Evolutionary conservation across 1,140 invertebrate genomes (phyloP).

Genomic region (Tetramorium simillimum): DNA sequence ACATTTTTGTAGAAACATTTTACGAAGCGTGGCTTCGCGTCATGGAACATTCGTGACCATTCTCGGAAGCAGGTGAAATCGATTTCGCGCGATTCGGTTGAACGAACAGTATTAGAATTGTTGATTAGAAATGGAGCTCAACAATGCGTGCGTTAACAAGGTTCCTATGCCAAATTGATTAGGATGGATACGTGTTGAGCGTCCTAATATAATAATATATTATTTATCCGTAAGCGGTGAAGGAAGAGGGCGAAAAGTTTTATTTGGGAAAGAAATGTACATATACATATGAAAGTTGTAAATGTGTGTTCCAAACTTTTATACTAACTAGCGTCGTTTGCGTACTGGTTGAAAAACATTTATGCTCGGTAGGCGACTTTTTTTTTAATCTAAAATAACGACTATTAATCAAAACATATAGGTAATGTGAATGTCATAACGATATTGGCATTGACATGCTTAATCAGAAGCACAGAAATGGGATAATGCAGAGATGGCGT

Average conservation of each 20-base stretch:
- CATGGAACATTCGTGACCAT: constrained; percentile 64
- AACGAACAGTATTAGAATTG: constrained; percentile 72
- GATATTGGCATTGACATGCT: constrained; percentile 52
- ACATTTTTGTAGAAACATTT: constrained; percentile 74
- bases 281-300: constrained; percentile 25
- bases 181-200: constrained; percentile 28
- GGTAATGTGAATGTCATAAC: constrained; percentile 55
- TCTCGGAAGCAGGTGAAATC: constrained; percentile 42
- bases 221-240: constrained; percentile 59
- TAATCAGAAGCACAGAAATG: constrained; percentile 16
- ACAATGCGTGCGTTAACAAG: constrained; percentile 58
- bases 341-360: background rate
- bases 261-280: constrained; percentile 32
- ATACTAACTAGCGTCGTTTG: constrained; percentile 32
- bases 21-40: constrained; percentile 69
- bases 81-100: constrained; percentile 50
- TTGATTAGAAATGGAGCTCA: constrained; percentile 64
- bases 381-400: constrained; percentile 45
- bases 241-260: background rate
- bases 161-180: constrained; percentile 73
- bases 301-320: constrained; percentile 40
- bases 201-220: constrained; percentile 68
- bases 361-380: background rate
- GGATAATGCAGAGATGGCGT: background rate
- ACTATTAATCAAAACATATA: constrained; percentile 67